phyloP scores from a whole-genome alignment of 2,888 invertebrate genomes.

The Lepas anatifera region DNA sequence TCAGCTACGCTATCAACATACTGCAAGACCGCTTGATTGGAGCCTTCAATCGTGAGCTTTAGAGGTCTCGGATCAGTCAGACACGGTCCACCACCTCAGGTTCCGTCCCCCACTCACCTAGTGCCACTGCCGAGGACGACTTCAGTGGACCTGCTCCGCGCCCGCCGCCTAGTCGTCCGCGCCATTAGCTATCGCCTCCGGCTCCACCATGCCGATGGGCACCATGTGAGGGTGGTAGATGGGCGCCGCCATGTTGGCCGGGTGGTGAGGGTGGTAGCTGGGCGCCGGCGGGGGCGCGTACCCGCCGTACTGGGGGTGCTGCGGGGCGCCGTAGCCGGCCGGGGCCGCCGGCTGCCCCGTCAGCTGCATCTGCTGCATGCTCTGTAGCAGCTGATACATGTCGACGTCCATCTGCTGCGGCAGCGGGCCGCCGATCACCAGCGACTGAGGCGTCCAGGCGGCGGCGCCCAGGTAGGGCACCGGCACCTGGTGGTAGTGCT shows the following conservation, averaged over 20 bases:
- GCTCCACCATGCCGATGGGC: conserved; percentile 1
- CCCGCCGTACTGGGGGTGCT: neutral
- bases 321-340: neutral
- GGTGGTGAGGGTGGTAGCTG: neutral
- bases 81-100: too few species aligned
- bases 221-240: conserved; percentile 4
- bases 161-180: neutral
- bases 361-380: conserved; percentile 1
- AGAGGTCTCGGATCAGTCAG: too few species aligned
- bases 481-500: neutral
- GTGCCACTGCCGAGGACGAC: too few species aligned
- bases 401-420: neutral
- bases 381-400: neutral
- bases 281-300: conserved; percentile 1
- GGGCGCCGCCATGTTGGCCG: neutral
- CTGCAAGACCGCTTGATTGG: too few species aligned
- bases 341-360: neutral
- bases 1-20: too few species aligned
- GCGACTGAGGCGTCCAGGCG: neutral
- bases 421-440: neutral
- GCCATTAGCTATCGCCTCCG: neutral
- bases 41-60: too few species aligned
- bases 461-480: neutral
- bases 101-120: neutral
- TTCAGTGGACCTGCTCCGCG: neutral